phyloP scores from a whole-genome alignment of 1,140 invertebrate species.

The Lordiphosa collinella region DNA sequence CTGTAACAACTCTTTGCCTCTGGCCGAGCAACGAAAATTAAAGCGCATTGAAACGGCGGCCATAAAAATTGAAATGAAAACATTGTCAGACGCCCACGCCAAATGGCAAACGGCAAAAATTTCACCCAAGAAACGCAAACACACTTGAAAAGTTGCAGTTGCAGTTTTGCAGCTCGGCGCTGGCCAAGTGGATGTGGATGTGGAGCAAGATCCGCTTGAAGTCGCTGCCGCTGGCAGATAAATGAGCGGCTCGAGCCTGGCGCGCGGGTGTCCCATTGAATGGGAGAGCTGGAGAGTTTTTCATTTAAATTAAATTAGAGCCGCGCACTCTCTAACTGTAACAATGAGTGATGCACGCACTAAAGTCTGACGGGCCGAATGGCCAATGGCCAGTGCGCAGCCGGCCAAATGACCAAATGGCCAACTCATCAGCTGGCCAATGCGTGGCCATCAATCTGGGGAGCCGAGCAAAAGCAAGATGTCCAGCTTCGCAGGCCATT shows the following conservation, averaged over 20 bases:
- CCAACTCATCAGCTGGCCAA: conserved; percentile 30
- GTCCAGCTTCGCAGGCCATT: conserved; percentile 38
- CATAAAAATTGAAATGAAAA: conserved; percentile 56
- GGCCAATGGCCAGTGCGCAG: not conserved
- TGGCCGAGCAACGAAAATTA: conserved; percentile 34
- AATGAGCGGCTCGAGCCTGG: conserved; percentile 36
- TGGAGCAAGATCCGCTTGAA: conserved; percentile 44
- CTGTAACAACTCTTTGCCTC: conserved; percentile 27
- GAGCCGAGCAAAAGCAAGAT: conserved; percentile 29
- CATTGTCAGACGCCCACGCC: conserved; percentile 57
- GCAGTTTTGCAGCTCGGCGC: not conserved
- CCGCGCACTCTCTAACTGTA: conserved; percentile 72
- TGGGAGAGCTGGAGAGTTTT: conserved; percentile 25
- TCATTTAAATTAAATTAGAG: conserved; percentile 78
- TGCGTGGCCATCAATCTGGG: conserved; percentile 59
- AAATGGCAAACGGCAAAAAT: conserved; percentile 39
- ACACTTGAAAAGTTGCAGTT: conserved; percentile 44
- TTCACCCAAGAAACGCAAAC: conserved; percentile 48
- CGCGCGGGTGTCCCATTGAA: conserved; percentile 48
- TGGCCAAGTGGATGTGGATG: conserved; percentile 42
- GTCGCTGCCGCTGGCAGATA: conserved; percentile 51
- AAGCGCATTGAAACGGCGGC: conserved; percentile 56
- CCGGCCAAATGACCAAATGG: conserved; percentile 17
- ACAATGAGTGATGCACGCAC: conserved; percentile 76
- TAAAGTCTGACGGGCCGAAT: conserved; percentile 51